phyloP scores from a whole-genome alignment of 37 sponge, comb jelly and placozoan genomes.

The Cliona cf. orientalis region DNA sequence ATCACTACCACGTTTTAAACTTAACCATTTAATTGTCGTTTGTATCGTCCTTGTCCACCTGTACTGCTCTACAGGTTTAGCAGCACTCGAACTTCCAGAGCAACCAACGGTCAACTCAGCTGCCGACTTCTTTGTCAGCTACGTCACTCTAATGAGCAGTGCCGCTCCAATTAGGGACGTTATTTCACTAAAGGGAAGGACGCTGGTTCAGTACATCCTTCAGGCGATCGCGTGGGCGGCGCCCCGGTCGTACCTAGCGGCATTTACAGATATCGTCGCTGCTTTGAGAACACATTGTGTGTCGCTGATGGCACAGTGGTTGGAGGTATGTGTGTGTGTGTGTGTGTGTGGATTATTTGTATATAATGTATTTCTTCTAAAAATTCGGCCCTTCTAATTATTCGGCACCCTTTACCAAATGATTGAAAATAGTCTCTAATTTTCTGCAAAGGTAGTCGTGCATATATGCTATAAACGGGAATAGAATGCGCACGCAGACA shows the following conservation, averaged over 20 bases:
- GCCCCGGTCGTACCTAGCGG: constrained; percentile 34
- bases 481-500: no score
- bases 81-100: constrained; percentile 48
- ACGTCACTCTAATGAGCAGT: background rate
- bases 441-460: no score
- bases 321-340: constrained; percentile 48
- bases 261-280: constrained; percentile 29
- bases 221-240: constrained; percentile 42
- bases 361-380: no score
- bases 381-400: no score
- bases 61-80: constrained; percentile 24
- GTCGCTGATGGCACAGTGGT: constrained; percentile 45
- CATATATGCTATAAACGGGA: no score
- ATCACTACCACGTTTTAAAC: background rate
- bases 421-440: no score
- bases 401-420: no score
- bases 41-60: background rate
- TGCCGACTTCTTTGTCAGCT: constrained; percentile 40
- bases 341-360: background rate
- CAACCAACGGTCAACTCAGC: constrained; percentile 33
- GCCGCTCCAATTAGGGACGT: background rate
- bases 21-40: background rate
- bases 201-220: constrained; percentile 40
- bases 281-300: constrained; percentile 28
- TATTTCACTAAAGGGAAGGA: background rate